Percentiles rank a stretch among this genome's conserved stretches.
Evolutionary conservation across 2,113 vertebrate genomes (phyloP).

Genomic region (Gasterosteus aculeatus): DNA sequence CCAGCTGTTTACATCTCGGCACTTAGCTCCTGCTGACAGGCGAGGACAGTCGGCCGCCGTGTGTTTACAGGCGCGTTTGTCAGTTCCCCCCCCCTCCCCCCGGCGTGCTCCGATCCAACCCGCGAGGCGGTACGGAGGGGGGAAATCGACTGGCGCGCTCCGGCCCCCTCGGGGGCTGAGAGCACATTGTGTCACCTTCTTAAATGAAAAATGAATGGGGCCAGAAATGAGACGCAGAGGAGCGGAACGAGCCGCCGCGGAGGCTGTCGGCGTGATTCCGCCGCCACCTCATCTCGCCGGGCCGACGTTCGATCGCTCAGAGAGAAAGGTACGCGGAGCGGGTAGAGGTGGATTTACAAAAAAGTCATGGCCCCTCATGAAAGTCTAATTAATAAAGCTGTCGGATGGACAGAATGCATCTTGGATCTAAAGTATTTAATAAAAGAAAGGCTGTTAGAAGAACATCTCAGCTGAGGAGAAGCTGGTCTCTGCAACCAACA

Average conservation of each 20-base stretch:
- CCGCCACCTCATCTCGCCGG: constrained; percentile 48
- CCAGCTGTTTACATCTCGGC: constrained; percentile 24
- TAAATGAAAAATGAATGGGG: constrained; percentile 77
- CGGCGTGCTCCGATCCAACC: constrained; percentile 51
- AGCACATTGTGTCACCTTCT: constrained; percentile 73
- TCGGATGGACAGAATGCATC: constrained; percentile 15
- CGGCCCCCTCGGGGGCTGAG: constrained; percentile 55
- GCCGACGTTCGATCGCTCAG: constrained; percentile 20
- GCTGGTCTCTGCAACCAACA: too few species aligned
- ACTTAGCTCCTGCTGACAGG: constrained; percentile 15
- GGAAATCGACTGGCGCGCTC: constrained; percentile 69
- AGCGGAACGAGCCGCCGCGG: constrained; percentile 63
- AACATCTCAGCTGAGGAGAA: too few species aligned
- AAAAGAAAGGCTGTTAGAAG: too few species aligned
- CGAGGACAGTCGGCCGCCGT: background rate
- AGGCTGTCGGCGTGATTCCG: constrained; percentile 68
- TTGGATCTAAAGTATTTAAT: too few species aligned
- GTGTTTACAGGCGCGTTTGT: constrained; percentile 62
- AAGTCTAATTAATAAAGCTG: constrained; percentile 76
- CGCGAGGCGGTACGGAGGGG: background rate
- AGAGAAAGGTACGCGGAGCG: constrained; percentile 56
- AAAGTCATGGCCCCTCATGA: constrained; percentile 58
- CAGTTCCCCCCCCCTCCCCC: constrained; percentile 40
- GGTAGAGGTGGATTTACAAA: constrained; percentile 69
- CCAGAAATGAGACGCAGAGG: constrained; percentile 67